Conservation (phyloP, 2,113 vertebrate species). For the Microtus richardsoni region DNA sequence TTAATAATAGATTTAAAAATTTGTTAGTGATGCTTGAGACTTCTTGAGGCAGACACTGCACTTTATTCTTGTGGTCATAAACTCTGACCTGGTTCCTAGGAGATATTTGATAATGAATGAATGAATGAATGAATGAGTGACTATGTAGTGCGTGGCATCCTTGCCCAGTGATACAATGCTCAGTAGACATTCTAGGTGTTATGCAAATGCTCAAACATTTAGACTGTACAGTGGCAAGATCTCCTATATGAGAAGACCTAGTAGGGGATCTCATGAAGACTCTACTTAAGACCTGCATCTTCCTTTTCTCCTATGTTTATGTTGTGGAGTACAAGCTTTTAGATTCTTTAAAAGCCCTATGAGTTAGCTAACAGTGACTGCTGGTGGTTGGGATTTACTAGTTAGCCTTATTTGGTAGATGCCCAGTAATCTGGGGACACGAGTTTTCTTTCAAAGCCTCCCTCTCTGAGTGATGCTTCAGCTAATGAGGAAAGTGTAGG, state of each 20-base stretch:
- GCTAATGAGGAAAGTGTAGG: slow-evolving; percentile 55
- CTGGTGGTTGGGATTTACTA: slow-evolving; percentile 43
- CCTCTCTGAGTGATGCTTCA: slow-evolving; percentile 18
- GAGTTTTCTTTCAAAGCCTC: slow-evolving; percentile 41
- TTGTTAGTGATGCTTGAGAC: background rate
- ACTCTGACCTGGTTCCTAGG: background rate
- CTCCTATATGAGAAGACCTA: background rate
- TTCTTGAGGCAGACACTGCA: background rate
- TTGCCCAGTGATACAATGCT: background rate
- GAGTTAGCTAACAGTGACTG: background rate
- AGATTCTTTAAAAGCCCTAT: slow-evolving; percentile 2
- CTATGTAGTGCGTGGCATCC: background rate
- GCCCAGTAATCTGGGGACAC: slow-evolving; percentile 48
- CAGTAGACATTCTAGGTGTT: background rate
- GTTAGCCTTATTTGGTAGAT: slow-evolving; percentile 52
- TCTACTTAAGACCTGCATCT: background rate
- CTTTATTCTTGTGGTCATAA: background rate
- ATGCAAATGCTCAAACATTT: slow-evolving; percentile 3
- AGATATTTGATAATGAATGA: slow-evolving; percentile 30
- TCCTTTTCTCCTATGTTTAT: background rate
- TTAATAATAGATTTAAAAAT: background rate
- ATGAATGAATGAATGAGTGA: slow-evolving; percentile 29
- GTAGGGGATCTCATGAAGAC: background rate
- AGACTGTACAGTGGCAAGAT: background rate
- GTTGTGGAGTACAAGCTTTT: background rate